phyloP scores from a whole-genome alignment of 2,113 vertebrate species.

The Galemys pyrenaicus region DNA sequence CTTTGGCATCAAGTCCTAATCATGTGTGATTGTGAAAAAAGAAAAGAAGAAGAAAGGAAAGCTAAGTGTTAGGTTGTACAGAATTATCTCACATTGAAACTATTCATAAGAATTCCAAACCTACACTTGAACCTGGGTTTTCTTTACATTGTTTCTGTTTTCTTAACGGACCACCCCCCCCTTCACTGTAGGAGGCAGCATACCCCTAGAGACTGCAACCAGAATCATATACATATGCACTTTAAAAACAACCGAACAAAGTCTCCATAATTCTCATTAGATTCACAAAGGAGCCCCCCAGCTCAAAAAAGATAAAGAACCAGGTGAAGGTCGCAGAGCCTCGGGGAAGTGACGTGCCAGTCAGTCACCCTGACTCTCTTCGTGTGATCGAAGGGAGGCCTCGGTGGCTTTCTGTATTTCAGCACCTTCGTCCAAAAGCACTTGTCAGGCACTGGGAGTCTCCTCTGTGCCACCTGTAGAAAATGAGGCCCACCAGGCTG shows the following conservation, averaged over 20 bases:
- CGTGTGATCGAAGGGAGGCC: background rate
- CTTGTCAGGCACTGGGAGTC: background rate
- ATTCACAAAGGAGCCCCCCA: background rate
- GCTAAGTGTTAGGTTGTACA: background rate
- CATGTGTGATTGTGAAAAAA: background rate
- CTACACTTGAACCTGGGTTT: background rate
- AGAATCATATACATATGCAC: background rate
- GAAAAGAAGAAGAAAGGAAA: background rate
- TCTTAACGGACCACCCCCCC: background rate
- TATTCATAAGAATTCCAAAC: constrained; percentile 6
- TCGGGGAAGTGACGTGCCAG: fast-evolving
- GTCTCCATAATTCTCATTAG: background rate
- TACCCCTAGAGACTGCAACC: no score
- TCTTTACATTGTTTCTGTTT: background rate
- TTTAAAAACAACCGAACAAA: background rate
- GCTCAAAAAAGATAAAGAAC: background rate
- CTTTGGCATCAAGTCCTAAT: background rate
- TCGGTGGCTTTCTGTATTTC: background rate
- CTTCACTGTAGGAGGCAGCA: background rate
- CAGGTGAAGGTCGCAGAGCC: background rate
- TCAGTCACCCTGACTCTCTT: background rate
- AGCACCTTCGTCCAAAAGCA: background rate
- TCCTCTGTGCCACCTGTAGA: background rate
- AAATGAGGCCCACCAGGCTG: background rate
- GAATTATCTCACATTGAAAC: constrained; percentile 35